Percentiles rank a stretch among this genome's conserved stretches.
Conservation (phyloP, 2,888 invertebrate species). For the Acleris laterana region DNA sequence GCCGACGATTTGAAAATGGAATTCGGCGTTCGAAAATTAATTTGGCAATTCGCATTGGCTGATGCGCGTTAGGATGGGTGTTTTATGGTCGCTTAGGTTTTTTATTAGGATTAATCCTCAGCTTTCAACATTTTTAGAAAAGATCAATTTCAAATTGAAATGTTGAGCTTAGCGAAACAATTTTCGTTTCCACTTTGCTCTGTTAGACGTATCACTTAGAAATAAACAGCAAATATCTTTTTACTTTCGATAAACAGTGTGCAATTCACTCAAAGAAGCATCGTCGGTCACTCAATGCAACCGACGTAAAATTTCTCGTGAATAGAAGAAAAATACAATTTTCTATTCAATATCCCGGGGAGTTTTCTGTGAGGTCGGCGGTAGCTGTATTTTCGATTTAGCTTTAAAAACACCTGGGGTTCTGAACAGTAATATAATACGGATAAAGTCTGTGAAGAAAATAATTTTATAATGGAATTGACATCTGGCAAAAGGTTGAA, state of each 20-base stretch:
- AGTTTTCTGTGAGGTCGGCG: conserved; percentile 1
- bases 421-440: not conserved
- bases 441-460: no score
- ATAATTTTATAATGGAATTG: no score
- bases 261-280: conserved; percentile 8
- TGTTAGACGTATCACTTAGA: not conserved
- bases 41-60: conserved; percentile 30
- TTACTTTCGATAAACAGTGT: conserved; percentile 12
- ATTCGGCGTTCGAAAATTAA: conserved; percentile 34
- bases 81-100: conserved; percentile 33
- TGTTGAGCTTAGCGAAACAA: conserved; percentile 6
- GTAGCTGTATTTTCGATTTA: conserved; percentile 14
- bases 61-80: conserved; percentile 16
- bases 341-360: conserved; percentile 21
- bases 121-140: conserved; percentile 2
- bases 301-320: conserved; percentile 12
- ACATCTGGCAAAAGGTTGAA: no score
- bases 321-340: conserved; percentile 24
- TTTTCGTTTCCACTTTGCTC: not conserved
- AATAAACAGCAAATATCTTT: conserved; percentile 10
- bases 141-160: conserved; percentile 4
- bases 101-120: conserved; percentile 28
- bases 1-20: conserved; percentile 41
- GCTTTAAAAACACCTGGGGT: conserved; percentile 11
- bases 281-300: conserved; percentile 19